Conservation (phyloP, 2,113 vertebrate species). For the Diadophis punctatus region DNA sequence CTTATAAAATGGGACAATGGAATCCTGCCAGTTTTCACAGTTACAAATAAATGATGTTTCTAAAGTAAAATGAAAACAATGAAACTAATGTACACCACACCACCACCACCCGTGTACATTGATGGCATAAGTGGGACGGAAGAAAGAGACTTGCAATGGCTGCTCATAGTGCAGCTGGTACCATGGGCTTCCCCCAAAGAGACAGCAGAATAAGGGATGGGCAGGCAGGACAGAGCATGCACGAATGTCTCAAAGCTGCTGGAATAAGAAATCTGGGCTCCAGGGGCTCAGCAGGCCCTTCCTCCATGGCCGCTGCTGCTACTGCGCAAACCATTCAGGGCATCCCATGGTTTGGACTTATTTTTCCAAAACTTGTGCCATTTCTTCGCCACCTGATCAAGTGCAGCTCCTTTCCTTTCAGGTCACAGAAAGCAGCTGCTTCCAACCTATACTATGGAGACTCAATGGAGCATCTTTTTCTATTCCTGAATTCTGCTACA, state of each 20-base stretch:
- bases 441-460: neutral
- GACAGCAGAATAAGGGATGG: neutral
- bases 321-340: neutral
- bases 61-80: neutral
- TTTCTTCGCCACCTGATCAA: neutral
- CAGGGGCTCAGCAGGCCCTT: neutral
- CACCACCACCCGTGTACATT: neutral
- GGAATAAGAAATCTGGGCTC: neutral
- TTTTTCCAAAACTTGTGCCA: neutral
- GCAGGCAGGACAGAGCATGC: neutral
- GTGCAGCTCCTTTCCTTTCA: neutral
- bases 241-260: neutral
- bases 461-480: neutral
- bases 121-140: neutral
- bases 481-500: neutral
- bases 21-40: neutral
- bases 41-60: neutral
- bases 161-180: too few species aligned
- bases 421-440: neutral
- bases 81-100: neutral
- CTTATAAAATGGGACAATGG: conserved; percentile 43
- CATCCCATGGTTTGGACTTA: too few species aligned
- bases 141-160: neutral
- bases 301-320: neutral
- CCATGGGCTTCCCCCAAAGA: neutral